These are phyloP conservation scores for Matsumurasca onukii DNA, from an alignment of 1,140 invertebrate species.

Conservation along the genomic window DNA sequence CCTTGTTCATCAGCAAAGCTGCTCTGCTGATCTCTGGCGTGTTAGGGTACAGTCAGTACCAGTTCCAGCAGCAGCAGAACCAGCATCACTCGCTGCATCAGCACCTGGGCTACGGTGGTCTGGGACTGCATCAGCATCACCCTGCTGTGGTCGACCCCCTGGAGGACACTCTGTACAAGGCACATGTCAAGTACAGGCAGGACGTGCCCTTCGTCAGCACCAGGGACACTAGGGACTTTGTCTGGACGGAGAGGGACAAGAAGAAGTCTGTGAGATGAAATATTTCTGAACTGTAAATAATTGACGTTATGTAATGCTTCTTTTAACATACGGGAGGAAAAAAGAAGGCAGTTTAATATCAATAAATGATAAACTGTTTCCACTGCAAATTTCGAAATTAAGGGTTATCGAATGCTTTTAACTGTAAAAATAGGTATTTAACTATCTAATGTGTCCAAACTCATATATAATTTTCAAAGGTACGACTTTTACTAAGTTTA, in stretches of 20 bases:
- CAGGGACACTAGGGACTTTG: slow-evolving; percentile 4
- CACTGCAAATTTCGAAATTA: too few relatives aligned
- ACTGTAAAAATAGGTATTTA: too few relatives aligned
- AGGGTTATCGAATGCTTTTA: too few relatives aligned
- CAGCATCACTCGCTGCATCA: not conserved
- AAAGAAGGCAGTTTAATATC: too few relatives aligned
- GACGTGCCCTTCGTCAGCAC: slow-evolving; percentile 10
- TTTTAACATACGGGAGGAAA: too few relatives aligned
- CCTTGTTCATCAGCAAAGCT: slow-evolving; percentile 37
- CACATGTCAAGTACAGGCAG: not conserved
- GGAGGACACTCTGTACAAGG: not conserved
- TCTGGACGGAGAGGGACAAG: not conserved
- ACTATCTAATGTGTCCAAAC: too few relatives aligned
- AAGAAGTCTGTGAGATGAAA: slow-evolving; percentile 10
- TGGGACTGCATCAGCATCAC: not conserved
- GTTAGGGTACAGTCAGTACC: slow-evolving; percentile 15
- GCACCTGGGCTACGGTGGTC: not conserved
- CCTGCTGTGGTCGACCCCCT: not conserved
- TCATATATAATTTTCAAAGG: too few relatives aligned
- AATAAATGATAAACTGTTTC: too few relatives aligned
- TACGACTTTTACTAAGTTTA: too few relatives aligned
- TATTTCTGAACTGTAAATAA: not conserved
- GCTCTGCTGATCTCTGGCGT: slow-evolving; percentile 31
- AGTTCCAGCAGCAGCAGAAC: not conserved
- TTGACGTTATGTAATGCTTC: too few relatives aligned